Percentiles rank a stretch among this genome's conserved stretches.
Conservation (phyloP, 2,888 invertebrate species). For the Dryomyza anilis region DNA sequence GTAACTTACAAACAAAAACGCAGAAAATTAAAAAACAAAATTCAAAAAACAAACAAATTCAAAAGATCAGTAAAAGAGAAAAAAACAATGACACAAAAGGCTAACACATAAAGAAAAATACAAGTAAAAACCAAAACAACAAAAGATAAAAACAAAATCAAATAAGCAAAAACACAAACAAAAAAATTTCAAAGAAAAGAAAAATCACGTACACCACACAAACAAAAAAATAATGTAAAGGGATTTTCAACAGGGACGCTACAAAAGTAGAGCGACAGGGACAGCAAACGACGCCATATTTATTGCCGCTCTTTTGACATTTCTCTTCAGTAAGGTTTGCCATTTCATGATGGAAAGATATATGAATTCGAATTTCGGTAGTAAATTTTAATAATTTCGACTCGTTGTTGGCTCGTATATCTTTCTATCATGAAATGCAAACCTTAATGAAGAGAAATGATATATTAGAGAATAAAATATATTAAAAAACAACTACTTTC, state of each 20-base stretch:
- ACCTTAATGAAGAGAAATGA: no score
- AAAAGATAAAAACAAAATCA: not conserved
- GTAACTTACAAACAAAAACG: not conserved
- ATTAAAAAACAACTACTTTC: no score
- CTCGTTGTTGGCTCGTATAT: no score
- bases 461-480: no score
- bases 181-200: not conserved
- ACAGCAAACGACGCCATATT: no score
- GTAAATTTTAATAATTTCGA: no score
- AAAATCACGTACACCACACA: not conserved
- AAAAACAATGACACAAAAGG: not conserved
- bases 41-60: not conserved
- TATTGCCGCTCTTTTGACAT: no score
- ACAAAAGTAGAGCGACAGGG: not conserved
- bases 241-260: not conserved
- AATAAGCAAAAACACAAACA: not conserved
- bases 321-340: no score
- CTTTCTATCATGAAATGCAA: no score
- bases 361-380: no score
- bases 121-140: not conserved
- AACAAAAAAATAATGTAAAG: not conserved
- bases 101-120: not conserved
- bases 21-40: not conserved
- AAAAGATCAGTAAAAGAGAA: no score
- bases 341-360: no score